Evolutionary conservation across 2,113 vertebrate species (phyloP).

Genomic region (Rhodinocichla rosea): DNA sequence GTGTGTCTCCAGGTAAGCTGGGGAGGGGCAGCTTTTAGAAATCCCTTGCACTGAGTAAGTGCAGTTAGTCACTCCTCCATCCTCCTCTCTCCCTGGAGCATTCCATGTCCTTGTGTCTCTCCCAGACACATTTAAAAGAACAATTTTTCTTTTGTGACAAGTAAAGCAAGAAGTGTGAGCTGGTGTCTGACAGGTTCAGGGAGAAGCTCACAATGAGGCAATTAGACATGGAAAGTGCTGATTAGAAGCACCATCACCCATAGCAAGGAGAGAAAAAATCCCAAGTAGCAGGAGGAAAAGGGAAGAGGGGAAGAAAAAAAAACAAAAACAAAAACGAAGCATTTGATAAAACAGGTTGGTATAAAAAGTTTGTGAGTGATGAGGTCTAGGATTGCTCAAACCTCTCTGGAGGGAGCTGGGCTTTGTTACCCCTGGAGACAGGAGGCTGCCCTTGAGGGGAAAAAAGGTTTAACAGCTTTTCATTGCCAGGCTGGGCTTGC

Average conservation of each 20-base stretch:
- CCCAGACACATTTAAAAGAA: constrained; percentile 44
- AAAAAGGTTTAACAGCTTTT: neutral
- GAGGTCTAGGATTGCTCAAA: neutral
- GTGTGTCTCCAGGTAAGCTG: neutral
- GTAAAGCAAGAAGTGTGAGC: constrained; percentile 50
- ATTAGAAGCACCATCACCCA: constrained; percentile 41
- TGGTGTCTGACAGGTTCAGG: constrained; percentile 56
- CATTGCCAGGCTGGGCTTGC: neutral
- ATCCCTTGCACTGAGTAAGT: neutral
- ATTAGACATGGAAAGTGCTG: constrained; percentile 61
- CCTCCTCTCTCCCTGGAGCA: constrained; percentile 23
- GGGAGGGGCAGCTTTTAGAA: neutral
- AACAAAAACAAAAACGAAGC: neutral
- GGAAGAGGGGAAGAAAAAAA: accelerated
- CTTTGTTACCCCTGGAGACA: neutral
- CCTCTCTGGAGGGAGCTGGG: neutral
- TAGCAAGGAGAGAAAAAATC: neutral
- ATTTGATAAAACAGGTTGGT: neutral
- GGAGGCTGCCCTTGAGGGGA: neutral
- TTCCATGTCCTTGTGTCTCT: constrained; percentile 46
- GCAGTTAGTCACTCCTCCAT: constrained; percentile 27
- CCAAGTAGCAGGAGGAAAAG: neutral
- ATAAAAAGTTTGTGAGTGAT: neutral
- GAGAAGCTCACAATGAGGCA: constrained; percentile 53
- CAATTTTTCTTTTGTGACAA: constrained; percentile 57